Evolutionary conservation across 1,140 invertebrate species (phyloP).

Genomic region (Hesperophylax magnus): DNA sequence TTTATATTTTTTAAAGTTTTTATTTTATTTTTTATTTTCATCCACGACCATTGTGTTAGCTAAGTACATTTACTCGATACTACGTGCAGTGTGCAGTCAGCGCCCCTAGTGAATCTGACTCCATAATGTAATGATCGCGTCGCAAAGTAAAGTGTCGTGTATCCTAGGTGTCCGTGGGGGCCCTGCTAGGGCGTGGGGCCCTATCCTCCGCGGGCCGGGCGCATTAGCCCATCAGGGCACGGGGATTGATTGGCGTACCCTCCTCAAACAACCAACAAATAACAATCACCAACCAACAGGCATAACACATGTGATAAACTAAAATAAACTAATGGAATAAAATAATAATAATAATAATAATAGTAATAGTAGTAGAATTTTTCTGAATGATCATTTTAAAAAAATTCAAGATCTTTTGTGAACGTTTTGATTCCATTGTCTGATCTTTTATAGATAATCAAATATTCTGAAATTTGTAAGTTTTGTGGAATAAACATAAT

Average conservation of each 20-base stretch:
- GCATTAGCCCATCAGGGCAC: background rate
- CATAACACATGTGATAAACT: background rate
- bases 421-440: too few species aligned
- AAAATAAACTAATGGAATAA: too few species aligned
- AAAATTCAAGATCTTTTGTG: too few species aligned
- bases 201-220: slow-evolving; percentile 4
- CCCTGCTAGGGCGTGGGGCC: slow-evolving; percentile 17
- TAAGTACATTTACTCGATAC: background rate
- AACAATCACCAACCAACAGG: background rate
- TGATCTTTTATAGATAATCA: too few species aligned
- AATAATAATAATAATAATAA: too few species aligned
- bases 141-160: slow-evolving; percentile 56
- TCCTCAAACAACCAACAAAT: background rate
- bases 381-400: too few species aligned
- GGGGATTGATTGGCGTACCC: background rate
- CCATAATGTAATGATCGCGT: slow-evolving; percentile 46
- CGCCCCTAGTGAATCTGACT: slow-evolving; percentile 40
- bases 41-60: background rate
- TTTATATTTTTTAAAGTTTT: too few species aligned
- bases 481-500: too few species aligned
- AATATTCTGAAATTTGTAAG: too few species aligned
- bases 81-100: background rate
- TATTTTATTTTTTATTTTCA: too few species aligned
- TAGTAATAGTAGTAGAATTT: too few species aligned
- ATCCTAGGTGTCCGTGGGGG: slow-evolving; percentile 1